phyloP scores from a whole-genome alignment of 1,140 invertebrate species.

The Oscheius sp. region DNA sequence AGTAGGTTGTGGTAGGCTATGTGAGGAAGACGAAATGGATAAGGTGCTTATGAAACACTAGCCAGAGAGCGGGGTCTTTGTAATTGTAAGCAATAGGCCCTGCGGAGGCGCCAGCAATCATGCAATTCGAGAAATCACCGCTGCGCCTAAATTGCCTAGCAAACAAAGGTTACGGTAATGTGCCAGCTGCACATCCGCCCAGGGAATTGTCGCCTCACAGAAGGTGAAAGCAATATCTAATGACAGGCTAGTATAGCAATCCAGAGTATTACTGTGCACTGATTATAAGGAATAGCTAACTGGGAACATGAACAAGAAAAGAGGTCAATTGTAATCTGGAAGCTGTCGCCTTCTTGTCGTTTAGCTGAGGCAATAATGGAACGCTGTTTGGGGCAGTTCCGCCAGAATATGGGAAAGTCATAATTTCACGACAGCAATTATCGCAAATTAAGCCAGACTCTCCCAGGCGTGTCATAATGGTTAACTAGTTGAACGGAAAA shows the following conservation, averaged over 20 bases:
- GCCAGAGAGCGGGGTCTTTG: neutral
- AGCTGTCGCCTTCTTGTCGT: too few relatives aligned
- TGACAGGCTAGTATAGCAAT: too few relatives aligned
- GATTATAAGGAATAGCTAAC: too few relatives aligned
- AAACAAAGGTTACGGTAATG: neutral
- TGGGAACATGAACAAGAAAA: too few relatives aligned
- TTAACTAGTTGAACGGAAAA: neutral
- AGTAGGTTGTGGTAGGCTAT: neutral
- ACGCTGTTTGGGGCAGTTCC: too few relatives aligned
- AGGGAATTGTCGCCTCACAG: too few relatives aligned
- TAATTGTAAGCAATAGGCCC: slow-evolving; percentile 2
- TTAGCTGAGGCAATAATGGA: too few relatives aligned
- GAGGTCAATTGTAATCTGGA: too few relatives aligned
- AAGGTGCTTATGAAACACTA: too few relatives aligned
- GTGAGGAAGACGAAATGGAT: too few relatives aligned
- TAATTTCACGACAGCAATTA: neutral
- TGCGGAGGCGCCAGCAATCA: slow-evolving; percentile 4
- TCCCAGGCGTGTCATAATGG: neutral
- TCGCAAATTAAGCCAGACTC: neutral
- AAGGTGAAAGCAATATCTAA: too few relatives aligned
- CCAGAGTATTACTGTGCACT: too few relatives aligned
- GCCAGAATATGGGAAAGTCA: neutral
- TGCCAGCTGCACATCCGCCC: neutral
- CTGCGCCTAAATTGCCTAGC: neutral
- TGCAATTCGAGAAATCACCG: slow-evolving; percentile 9